Evolutionary conservation across 1,140 invertebrate genomes (phyloP), one percentile per base, ranked within the genome.

Genomic region (Leptopilina boulardi): DNA sequence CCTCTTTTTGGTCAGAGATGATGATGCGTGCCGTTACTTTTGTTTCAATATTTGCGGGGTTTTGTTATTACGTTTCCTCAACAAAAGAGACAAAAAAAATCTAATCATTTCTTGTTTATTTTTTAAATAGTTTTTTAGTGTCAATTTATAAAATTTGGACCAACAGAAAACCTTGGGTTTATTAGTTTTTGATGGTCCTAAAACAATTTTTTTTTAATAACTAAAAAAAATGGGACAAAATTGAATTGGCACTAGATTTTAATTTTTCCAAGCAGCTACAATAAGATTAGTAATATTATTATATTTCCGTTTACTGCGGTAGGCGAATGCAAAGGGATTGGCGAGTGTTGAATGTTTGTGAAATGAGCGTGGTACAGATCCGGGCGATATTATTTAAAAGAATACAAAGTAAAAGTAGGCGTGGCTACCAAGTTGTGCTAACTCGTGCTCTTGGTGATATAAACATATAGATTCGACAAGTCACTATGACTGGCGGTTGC

Each of bases 401-500:
- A 87, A 85, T 86, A 83, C 81, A 41, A 79, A 79, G 87, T 88
- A 89, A 88, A 89, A 88, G 87, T 88, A 73, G 87, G 87, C 84
- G 87, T 85, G 86, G 84, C 78, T 76, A 75, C 19, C 26, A 56
- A 44, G 70, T 56, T 77, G 78, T 72, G 74, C 74, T 70, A 81
- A 54, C 75, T 34, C 59, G 59, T 34, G 26, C n/a, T 66, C 59
- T 66, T 30, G 21, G 56, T 76, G 34, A 73, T 72, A 71, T 70
- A 19, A 51, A 73, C 59, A 23, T n/a, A n/a, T 19, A n/a, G 59
- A 66, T 66, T 66, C 23, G 59, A 66, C 59, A 66, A 30, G 59
- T 66, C 23, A 66, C 13, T 23, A 18, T 19, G 15, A 30, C 21
- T 13, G 21, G 2, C 4, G 56, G 26, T 66, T 18, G 15, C 59